These are phyloP conservation scores for Erebia epiphron DNA, from an alignment of 2,888 invertebrate genomes.

Conservation along the genomic window DNA sequence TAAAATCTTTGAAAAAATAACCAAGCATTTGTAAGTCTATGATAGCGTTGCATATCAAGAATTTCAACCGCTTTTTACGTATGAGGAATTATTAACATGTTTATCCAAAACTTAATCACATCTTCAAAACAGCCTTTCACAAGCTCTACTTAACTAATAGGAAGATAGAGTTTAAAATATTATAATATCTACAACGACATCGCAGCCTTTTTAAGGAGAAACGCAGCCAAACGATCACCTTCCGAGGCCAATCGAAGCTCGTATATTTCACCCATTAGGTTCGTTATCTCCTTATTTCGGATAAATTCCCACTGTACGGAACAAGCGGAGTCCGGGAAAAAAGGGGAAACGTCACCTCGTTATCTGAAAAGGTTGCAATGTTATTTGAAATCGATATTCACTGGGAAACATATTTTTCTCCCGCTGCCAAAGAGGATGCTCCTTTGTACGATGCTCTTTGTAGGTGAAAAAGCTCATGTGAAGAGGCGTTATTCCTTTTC, in stretches of 20 bases:
- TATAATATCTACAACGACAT: background rate
- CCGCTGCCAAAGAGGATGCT: conserved; percentile 44
- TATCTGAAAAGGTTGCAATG: conserved; percentile 83
- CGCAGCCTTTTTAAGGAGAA: background rate
- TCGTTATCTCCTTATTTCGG: conserved; percentile 82
- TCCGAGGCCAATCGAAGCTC: conserved; percentile 58
- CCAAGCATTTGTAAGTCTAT: too few relatives aligned
- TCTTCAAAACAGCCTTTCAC: too few relatives aligned
- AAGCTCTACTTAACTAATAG: too few relatives aligned
- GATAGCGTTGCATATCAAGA: too few relatives aligned
- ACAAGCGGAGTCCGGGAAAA: conserved; percentile 66
- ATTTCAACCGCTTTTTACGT: too few relatives aligned
- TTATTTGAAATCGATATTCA: conserved; percentile 83
- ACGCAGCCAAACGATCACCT: conserved; percentile 22
- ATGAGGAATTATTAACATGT: too few relatives aligned
- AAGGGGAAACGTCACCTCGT: conserved; percentile 81
- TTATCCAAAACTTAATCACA: too few relatives aligned
- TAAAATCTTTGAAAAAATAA: too few relatives aligned
- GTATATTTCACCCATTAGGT: conserved; percentile 66
- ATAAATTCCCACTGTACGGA: conserved; percentile 76
- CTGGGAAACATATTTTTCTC: conserved; percentile 65
- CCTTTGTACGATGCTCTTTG: conserved; percentile 38
- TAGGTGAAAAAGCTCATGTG: conserved; percentile 26
- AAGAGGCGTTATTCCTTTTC: conserved; percentile 31
- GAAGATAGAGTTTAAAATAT: too few relatives aligned